A percentile compares a stretch with the other conserved stretches of the same genome.
phyloP scores from a whole-genome alignment of 1,140 invertebrate genomes.

The Drosophila grimshawi region DNA sequence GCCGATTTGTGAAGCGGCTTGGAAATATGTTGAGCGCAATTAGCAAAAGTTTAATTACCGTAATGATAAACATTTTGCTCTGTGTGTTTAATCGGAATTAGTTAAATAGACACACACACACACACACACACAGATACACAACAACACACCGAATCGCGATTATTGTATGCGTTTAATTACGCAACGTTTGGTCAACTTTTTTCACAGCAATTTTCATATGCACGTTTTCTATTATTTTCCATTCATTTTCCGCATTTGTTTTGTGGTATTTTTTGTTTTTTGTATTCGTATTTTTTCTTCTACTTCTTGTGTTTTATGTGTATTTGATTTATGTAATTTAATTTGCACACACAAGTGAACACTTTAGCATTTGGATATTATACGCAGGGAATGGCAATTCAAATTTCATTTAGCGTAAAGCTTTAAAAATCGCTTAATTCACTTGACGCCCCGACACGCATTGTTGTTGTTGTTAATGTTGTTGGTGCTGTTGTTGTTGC shows the following conservation, averaged over 20 bases:
- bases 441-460: slow-evolving; percentile 70
- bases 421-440: slow-evolving; percentile 82
- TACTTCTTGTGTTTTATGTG: slow-evolving; percentile 51
- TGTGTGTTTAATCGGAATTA: slow-evolving; percentile 42
- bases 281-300: neutral
- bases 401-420: slow-evolving; percentile 82
- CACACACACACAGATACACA: neutral
- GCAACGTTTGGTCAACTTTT: slow-evolving; percentile 26
- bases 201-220: slow-evolving; percentile 37
- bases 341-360: slow-evolving; percentile 77
- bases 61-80: slow-evolving; percentile 82
- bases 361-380: slow-evolving; percentile 34
- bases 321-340: slow-evolving; percentile 82
- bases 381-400: slow-evolving; percentile 57
- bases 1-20: slow-evolving; percentile 82
- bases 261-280: slow-evolving; percentile 32
- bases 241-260: slow-evolving; percentile 27
- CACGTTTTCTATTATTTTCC: slow-evolving; percentile 31
- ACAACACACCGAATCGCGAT: neutral
- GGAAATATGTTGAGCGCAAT: slow-evolving; percentile 84
- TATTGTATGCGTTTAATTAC: slow-evolving; percentile 44
- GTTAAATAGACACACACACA: slow-evolving; percentile 25
- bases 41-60: slow-evolving; percentile 83
- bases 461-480: slow-evolving; percentile 44
- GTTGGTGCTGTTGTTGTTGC: slow-evolving; percentile 44